Percentiles rank a stretch among this genome's conserved stretches.
Conservation (phyloP, 2,113 vertebrate species). For the Scomber scombrus region DNA sequence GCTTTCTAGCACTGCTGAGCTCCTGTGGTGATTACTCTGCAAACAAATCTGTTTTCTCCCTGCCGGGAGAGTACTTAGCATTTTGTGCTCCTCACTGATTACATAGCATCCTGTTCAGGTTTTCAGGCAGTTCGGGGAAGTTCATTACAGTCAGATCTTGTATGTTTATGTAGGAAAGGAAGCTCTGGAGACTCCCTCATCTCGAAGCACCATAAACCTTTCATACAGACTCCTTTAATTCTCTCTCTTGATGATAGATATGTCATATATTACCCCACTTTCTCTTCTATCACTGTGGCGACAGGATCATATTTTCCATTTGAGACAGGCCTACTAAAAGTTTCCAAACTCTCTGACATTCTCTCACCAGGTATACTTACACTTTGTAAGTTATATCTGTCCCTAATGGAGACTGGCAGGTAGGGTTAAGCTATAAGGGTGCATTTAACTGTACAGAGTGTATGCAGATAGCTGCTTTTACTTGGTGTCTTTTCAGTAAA, state of each 20-base stretch:
- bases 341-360: conserved; percentile 2
- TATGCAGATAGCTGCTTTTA: neutral
- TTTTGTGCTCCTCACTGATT: conserved; percentile 38
- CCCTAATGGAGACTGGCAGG: neutral
- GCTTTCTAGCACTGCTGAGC: conserved; percentile 19
- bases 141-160: conserved; percentile 46
- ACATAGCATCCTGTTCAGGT: conserved; percentile 33
- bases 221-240: conserved; percentile 55
- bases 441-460: neutral
- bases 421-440: neutral
- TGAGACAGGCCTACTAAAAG: conserved; percentile 37
- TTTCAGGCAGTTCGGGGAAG: conserved; percentile 48
- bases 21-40: conserved; percentile 41
- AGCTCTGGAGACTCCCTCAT: conserved; percentile 38
- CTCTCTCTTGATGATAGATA: conserved; percentile 41
- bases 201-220: conserved; percentile 53
- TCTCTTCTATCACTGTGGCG: conserved; percentile 7
- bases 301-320: conserved; percentile 41
- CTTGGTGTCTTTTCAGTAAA: neutral
- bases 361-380: neutral
- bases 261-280: conserved; percentile 19
- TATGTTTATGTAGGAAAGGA: conserved; percentile 53
- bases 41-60: conserved; percentile 40
- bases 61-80: conserved; percentile 17
- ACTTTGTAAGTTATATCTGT: conserved; percentile 4